These are phyloP conservation scores for Cepaea hortensis DNA, from an alignment of 2,888 invertebrate species.

Conservation along the genomic window DNA sequence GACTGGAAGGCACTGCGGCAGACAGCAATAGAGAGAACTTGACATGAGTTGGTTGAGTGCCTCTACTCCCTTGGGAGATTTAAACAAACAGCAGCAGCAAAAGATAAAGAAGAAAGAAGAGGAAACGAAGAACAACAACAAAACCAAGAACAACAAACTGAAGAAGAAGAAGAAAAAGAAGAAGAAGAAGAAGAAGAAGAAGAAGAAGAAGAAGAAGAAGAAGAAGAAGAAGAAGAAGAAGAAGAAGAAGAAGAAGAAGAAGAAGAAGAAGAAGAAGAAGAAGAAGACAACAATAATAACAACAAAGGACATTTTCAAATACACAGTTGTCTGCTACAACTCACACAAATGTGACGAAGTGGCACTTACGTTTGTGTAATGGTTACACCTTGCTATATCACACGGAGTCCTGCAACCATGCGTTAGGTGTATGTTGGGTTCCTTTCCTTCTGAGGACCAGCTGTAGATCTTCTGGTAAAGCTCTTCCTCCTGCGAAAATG, in stretches of 20 bases:
- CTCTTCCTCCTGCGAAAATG: neutral
- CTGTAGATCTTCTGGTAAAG: neutral
- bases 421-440: neutral
- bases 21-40: too few species aligned
- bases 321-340: neutral
- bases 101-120: neutral
- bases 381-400: neutral
- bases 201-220: neutral
- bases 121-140: neutral
- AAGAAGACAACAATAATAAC: neutral
- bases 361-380: neutral
- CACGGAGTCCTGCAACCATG: neutral
- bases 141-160: neutral
- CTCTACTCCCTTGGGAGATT: neutral
- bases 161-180: slow-evolving; percentile 22
- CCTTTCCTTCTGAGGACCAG: neutral
- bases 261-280: neutral
- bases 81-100: neutral
- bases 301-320: neutral
- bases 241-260: neutral
- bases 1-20: too few species aligned
- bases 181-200: slow-evolving; percentile 20
- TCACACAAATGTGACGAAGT: neutral
- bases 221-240: slow-evolving; percentile 14
- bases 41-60: too few species aligned